Evolutionary conservation across 2,888 invertebrate genomes (phyloP), one percentile per base, ranked within the genome.

Genomic region (Caenorhabditis panamensis): DNA sequence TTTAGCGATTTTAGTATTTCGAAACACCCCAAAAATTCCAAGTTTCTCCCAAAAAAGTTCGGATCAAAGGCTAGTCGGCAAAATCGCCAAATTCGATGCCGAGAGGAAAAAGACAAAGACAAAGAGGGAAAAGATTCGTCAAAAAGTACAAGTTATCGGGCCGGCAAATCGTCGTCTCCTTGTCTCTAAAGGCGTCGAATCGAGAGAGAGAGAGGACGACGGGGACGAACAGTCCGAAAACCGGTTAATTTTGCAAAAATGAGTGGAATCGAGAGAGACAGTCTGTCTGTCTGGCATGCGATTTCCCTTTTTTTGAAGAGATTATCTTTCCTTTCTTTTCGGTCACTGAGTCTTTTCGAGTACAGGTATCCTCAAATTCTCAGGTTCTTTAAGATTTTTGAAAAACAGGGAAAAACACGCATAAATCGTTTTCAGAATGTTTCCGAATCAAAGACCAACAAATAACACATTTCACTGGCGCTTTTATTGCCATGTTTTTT

Each of bases 91-190:
- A 47, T 47, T 47, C 18, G n/a, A n/a, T n/a, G n/a, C n/a, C n/a
- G 18, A 9, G 47, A n/a, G 47, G 47, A 3, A n/a, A 24, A 8
- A 53, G 31, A 53, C 18, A 18, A 20, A 36, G 24, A 3, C 31
- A 11, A 2, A 44, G n/a, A 61, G 20, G 11, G 18, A 18, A 18
- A 16, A 24, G 37, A 6, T n/a, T n/a, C n/a, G n/a, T 31, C n/a
- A 72, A 63, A 72, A 73, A 73, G 73, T 73, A 73, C 73, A 72
- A 72, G 72, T 72, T 72, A 75, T 75, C 75, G 59, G 61, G 61
- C 54, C 61, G 44, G 26, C 16, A 47, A 61, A 61, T 61, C 61
- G 44, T 37, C 58, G 36, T 8, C 26, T 2, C 26, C 4, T 18
- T 16, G 8, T 61, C 24, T 24, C 18, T 16, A 41, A 41, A 24